Evolutionary conservation across 2,113 vertebrate genomes (phyloP), one percentile per base, ranked within the genome.

Genomic region (Nipponia nippon): DNA sequence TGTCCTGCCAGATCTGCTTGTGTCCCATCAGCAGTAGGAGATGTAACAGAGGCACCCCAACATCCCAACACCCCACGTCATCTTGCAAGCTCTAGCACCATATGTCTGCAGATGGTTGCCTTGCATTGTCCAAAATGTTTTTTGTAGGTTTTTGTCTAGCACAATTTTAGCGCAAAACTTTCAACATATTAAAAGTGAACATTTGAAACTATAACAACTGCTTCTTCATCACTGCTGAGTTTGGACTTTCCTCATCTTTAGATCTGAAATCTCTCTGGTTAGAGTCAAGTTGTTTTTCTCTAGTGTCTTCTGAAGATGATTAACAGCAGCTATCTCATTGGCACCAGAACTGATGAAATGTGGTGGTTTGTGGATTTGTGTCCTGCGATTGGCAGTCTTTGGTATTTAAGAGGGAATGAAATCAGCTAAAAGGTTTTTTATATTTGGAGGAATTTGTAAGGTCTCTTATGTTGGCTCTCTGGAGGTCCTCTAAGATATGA

Each of bases 31-130:
- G 13, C 16, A 11, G 16, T 13, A 42, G 61, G n/a, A 55, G 38
- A 32, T 4, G 0, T 27, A 27, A 23, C 26, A 30, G 22, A 67
- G 29, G 4, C 53, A 25, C 9, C 14, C 29, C 47, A 87, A 5
- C 16, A 58, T 14, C 29, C 9, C 34, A 56, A 7, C 1, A 1
- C 1, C 38, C 5, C 12, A 3, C 2, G 1, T 11, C 13, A 63
- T 1, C 20, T 89, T 13, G 10, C 19, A 67, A 47, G 4, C 29
- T 42, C 16, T 49, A 56, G 55, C 55, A 32, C 55, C 11, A 5
- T 5, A 9, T 58, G 58, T 16, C 34, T 59, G 58, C 58, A n/a
- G 58, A 59, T n/a, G 58, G 22, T 23, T 59, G 34, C 14, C 6
- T 59, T 59, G 34, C 58, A 23, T 15, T 59, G 58, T 59, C 58